phyloP scores from a whole-genome alignment of 2,113 vertebrate genomes.

The Chlorodrepanis virens region DNA sequence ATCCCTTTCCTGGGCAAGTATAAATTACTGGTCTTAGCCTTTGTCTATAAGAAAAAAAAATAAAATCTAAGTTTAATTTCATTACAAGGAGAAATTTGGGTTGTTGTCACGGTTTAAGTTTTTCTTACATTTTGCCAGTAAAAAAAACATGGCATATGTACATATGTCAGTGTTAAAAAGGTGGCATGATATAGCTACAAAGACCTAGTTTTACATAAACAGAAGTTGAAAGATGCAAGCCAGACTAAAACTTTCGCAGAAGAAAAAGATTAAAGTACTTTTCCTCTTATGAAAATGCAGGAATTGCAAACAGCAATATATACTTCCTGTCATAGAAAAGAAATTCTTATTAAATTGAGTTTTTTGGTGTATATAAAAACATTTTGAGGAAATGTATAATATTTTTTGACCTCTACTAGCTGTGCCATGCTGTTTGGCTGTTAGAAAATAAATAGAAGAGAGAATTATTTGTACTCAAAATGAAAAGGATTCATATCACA shows the following conservation, averaged over 20 bases:
- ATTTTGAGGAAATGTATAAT: not conserved
- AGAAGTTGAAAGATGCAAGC: not conserved
- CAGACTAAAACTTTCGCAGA: not conserved
- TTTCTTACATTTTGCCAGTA: not conserved
- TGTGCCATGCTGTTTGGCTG: not conserved
- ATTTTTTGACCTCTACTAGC: not conserved
- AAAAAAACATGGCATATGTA: not conserved
- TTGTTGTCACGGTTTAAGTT: not conserved
- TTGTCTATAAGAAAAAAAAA: not conserved
- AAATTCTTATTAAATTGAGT: accelerated
- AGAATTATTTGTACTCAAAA: not conserved
- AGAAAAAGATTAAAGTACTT: not conserved
- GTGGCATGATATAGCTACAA: not conserved
- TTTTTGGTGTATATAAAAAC: not conserved
- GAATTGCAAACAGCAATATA: not conserved
- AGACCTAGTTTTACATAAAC: not conserved
- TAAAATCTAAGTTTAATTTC: not conserved
- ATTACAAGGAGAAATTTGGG: not conserved
- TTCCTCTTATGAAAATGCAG: not conserved
- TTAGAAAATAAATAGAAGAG: not conserved
- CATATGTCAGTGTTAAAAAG: not conserved
- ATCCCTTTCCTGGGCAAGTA: not conserved
- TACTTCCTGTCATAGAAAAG: not conserved
- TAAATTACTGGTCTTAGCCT: not conserved
- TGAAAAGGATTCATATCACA: not conserved